Base-by-base conservation (phyloP, 2,797 vertebrate genomes). In the Taenioides sp. region DNA sequence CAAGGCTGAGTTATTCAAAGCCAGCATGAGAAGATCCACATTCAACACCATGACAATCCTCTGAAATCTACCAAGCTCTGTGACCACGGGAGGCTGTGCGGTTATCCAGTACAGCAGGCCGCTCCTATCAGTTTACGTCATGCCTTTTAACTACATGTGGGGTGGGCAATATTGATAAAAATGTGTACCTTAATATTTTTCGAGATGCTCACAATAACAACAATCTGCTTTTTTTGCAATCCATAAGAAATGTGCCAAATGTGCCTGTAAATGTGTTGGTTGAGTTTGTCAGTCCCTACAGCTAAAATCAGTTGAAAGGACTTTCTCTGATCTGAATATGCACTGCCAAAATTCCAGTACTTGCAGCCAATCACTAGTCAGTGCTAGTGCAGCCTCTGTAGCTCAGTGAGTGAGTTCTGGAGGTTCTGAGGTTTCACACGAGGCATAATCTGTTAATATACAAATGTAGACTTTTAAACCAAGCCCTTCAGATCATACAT, bases 1-100 rank as follows among this genome's bases (percentile, higher is more conserved):
- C 87, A 75, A 72, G 79, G 72, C 65, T 76, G 70, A 82, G 69
- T 87, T 82, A 85, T 85, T 82, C 43, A 43, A 82, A 74, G 77
- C 71, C 79, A 50, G 74, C 80, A 82, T 80, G 77, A 73, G 78
- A 85, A 81, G 85, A 87, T 61, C 80, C 73, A 66, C 75, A 76
- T 81, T 86, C 83, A 73, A 75, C 71, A 79, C 77, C 80, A 57
- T 73, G 71, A 86, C 86, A 71, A 69, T 71, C 58, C 78, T 80
- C 81, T 80, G 76, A 87, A 77, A 85, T 84, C 71, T 61, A 73
- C 81, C 86, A 80, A 77, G 73, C 78, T 61, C 78, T 70, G 74
- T 81, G 75, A 77, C 63, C 74, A 68, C 17, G 71, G 67, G 84
- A 22, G 5, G 81, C 76, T 55, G 77, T 72, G 60, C 76, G 64